Evolutionary conservation across 2,113 vertebrate species (phyloP).

Genomic region (Leptosomus discolor): DNA sequence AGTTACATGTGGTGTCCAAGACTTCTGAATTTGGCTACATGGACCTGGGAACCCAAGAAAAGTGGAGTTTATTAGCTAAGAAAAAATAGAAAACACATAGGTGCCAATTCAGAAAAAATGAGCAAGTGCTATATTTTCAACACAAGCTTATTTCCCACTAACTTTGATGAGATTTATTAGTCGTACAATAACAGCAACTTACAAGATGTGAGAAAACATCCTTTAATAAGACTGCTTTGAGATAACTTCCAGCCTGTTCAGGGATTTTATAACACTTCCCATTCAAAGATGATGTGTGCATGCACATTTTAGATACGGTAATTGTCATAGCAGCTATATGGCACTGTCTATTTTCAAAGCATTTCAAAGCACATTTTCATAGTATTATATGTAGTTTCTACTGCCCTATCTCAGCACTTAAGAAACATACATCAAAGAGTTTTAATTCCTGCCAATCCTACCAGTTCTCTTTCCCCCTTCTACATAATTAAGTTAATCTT

Average conservation of each 20-base stretch:
- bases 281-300: background rate
- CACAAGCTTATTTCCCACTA: background rate
- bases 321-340: background rate
- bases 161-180: background rate
- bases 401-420: background rate
- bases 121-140: background rate
- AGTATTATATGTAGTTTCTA: background rate
- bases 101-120: background rate
- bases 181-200: background rate
- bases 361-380: constrained; percentile 11
- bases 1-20: background rate
- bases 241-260: background rate
- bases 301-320: background rate
- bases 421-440: constrained; percentile 52
- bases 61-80: background rate
- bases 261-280: background rate
- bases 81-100: background rate
- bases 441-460: constrained; percentile 36
- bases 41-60: background rate
- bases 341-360: background rate
- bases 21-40: background rate
- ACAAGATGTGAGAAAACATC: background rate
- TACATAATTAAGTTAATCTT: constrained; percentile 61
- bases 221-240: background rate
- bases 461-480: background rate